These are phyloP conservation scores for Apaloderma vittatum DNA, from an alignment of 2,113 vertebrate species.

Conservation along the genomic window DNA sequence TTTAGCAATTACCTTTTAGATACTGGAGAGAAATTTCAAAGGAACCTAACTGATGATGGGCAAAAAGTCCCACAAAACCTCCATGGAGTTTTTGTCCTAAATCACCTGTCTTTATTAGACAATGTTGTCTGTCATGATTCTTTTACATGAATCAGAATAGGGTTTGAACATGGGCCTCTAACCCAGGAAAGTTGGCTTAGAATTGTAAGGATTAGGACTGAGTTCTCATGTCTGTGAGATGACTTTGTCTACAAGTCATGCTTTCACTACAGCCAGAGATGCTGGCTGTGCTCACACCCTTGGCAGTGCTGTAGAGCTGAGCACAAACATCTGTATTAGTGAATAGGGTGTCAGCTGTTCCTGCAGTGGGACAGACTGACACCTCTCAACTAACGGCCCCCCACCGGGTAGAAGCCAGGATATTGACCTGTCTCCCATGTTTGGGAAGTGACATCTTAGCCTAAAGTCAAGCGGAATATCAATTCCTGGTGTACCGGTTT, in stretches of 20 bases:
- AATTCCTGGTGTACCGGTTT: background rate
- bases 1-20: background rate
- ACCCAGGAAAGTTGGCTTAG: background rate
- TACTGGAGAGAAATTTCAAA: background rate
- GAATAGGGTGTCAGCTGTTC: background rate
- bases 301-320: background rate
- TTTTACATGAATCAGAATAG: background rate
- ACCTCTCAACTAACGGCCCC: background rate
- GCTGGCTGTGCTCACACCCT: background rate
- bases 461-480: background rate
- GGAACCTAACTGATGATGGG: background rate
- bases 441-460: background rate
- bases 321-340: background rate
- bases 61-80: background rate
- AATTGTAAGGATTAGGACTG: background rate
- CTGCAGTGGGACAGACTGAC: background rate
- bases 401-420: background rate
- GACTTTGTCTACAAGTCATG: background rate
- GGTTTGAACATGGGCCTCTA: background rate
- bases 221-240: background rate
- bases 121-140: background rate
- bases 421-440: background rate
- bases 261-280: background rate
- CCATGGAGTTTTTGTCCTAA: background rate
- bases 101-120: background rate